Conservation (phyloP, 2,888 invertebrate genomes). For the Lochmaea capreae region DNA sequence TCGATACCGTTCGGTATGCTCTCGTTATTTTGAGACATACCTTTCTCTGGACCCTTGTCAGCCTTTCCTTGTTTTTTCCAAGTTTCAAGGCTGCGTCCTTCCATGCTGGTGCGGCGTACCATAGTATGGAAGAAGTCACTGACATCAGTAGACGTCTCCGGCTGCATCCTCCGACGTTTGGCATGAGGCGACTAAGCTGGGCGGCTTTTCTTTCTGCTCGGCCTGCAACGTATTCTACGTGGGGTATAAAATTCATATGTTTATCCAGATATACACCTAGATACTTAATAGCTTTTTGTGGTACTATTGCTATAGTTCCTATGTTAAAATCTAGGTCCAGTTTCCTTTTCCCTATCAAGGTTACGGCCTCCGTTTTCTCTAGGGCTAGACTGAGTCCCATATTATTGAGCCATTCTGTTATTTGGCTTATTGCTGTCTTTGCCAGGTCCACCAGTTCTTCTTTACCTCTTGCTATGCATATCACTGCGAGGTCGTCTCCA, state of each 20-base stretch:
- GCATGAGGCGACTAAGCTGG: background rate
- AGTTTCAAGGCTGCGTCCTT: background rate
- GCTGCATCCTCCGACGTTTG: conserved; percentile 1
- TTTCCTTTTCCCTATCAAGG: no score
- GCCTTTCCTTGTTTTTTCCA: background rate
- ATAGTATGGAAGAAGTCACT: background rate
- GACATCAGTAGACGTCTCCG: conserved; percentile 3
- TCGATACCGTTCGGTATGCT: background rate
- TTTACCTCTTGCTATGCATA: no score
- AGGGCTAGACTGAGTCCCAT: no score
- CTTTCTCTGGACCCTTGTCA: background rate
- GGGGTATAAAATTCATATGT: background rate
- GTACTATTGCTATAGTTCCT: background rate
- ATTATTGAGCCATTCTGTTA: no score
- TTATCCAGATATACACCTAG: background rate
- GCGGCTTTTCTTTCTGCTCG: conserved; percentile 4
- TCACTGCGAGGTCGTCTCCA: no score
- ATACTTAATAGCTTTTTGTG: background rate
- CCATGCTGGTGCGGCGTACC: background rate
- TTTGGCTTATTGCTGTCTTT: no score
- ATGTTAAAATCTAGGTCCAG: no score
- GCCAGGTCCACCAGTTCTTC: no score
- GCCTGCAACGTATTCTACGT: conserved; percentile 1
- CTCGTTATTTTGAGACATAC: background rate
- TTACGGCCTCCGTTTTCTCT: no score